Evolutionary conservation across 2,797 vertebrate genomes (phyloP), one percentile per base, ranked within the genome.

Genomic region (Setipinna tenuifilis): DNA sequence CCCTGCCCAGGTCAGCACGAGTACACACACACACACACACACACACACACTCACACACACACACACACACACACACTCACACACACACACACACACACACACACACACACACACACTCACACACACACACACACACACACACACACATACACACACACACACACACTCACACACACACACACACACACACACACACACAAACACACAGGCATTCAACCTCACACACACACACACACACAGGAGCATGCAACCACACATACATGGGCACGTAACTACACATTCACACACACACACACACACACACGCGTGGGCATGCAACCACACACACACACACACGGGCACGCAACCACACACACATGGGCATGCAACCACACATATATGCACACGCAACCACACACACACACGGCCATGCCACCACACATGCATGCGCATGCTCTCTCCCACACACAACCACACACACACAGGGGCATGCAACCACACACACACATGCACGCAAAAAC

Each of bases 1-100:
- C 98, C 98, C 25, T 99, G 98, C 89, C 98, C 98, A 92, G 98
- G 98, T 99, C 91, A 94, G 93, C 21, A 46, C 28, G 59, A 82
- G 10, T 4, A 62, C 50, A 80, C 83, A 84, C 31, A 71, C 81
- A 82, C 48, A 57, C 48, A 17, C 19, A 35, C 59, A 50, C 65
- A 57, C 21, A 25, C 46, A 44, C 62, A 83, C 59, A 50, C 17
- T 50, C 23, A 11, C 57, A 25, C 10, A 80, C 59, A 62, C 57
- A 83, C 25, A 62, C n/a, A 83, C 6, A 9, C 50, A 41, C 5
- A 54, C 50, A 54, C 50, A 54, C 50, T 3, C 50, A 54, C 50
- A 54, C 50, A 54, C 50, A 54, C 7, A 54, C 50, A 54, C 50
- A 54, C 50, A 54, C 50, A 54, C 50, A 54, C 2, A 9, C 50